Base-by-base conservation (phyloP, 2,888 invertebrate genomes). In the Ormyrus rosae region DNA sequence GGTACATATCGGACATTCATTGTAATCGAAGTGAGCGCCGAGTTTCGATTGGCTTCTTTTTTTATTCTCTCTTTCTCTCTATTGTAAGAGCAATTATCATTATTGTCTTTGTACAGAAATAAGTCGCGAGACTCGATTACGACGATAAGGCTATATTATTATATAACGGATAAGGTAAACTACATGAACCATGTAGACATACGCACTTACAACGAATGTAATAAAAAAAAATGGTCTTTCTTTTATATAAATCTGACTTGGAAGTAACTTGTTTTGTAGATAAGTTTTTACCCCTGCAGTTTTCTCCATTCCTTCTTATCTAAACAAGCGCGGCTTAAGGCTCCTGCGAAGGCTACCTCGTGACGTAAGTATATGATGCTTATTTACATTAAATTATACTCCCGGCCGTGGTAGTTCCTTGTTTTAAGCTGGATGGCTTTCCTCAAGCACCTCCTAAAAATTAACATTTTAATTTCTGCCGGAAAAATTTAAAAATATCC, bases 1-100 rank as follows among this genome's bases (percentile, higher is more conserved):
- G 86, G 84, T 86, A 88, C 88, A 88, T 88, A 88, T 88, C 87
- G 88, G 85, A 85, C 76, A 84, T 83, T 80, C 9, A 61, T n/a
- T 34, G 34, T 34, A 34, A 34, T 34, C 34, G 34, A 34, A 34
- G 34, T 34, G 34, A 34, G 34, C 34, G 34, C 34, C 34, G 34
- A 34, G 34, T 34, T 34, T 34, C 34, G 34, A 34, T 34, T 34
- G 34, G 34, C 34, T 34, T 34, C 34, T 3, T 34, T 34, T 34
- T 51, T 71, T 50, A n/a, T 46, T 70, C 48, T 58, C 9, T 34
- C 69, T 56, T 34, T 67, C 13, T 19, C 50, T 53, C 34, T 34
- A 1, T 34, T 34, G 0, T 34, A 3, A 34, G 34, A 34, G 34
- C 34, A 34, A 34, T 34, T 34, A 34, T 34, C 2, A 34, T 34